Percentiles rank a stretch among this genome's conserved stretches.
Conservation (phyloP, 2,797 vertebrate species). For the Aviceda leuphotes region DNA sequence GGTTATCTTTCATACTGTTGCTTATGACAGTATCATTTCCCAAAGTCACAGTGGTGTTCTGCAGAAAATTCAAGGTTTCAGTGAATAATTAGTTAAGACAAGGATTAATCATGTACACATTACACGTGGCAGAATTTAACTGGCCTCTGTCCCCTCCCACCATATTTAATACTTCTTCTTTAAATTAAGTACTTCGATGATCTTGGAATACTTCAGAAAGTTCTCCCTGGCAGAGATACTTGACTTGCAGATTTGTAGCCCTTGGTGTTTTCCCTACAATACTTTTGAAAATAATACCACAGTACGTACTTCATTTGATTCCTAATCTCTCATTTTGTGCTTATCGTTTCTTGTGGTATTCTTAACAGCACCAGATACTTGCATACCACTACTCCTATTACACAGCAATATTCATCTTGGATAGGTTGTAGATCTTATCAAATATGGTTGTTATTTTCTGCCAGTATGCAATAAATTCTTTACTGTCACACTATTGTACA, state of each 20-base stretch:
- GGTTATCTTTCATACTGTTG: constrained; percentile 89
- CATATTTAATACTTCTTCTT: not conserved
- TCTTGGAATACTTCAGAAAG: not conserved
- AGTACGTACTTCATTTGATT: not conserved
- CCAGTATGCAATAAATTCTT: not conserved
- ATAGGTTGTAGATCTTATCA: not conserved
- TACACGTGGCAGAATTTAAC: not conserved
- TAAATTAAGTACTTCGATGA: not conserved
- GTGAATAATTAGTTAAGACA: not conserved
- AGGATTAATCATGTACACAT: not conserved
- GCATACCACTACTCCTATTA: not conserved
- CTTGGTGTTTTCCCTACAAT: not conserved
- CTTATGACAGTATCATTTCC: constrained; percentile 84
- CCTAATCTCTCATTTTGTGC: not conserved
- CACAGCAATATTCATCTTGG: not conserved
- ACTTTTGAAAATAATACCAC: not conserved
- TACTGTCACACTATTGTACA: not conserved
- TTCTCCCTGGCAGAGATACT: not conserved
- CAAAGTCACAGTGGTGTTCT: constrained; percentile 83
- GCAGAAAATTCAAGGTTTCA: constrained; percentile 37
- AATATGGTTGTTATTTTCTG: not conserved
- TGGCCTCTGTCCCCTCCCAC: not conserved
- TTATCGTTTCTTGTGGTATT: not conserved
- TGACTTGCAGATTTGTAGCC: not conserved
- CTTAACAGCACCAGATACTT: not conserved